A percentile compares a stretch with the other conserved stretches of the same genome.
phyloP scores from a whole-genome alignment of 1,140 invertebrate species.

The Yoshiicerus persimilis region DNA sequence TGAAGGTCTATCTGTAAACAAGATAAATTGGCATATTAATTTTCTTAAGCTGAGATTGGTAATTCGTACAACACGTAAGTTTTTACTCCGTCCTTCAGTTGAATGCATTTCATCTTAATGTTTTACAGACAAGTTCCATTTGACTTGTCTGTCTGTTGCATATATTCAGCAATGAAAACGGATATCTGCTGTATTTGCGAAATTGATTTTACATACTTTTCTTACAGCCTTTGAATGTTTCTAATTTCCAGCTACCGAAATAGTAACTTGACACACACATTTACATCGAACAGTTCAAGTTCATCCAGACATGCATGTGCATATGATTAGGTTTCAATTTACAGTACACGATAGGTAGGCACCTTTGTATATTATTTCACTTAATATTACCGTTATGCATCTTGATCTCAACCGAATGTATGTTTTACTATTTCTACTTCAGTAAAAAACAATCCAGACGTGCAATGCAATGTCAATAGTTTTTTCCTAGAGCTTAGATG shows the following conservation, averaged over 20 bases:
- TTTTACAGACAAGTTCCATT: too few species aligned
- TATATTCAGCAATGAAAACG: not conserved
- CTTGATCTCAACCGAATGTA: too few species aligned
- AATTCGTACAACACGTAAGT: not conserved
- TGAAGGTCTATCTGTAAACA: conserved; percentile 70
- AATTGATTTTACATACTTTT: not conserved
- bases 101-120: not conserved
- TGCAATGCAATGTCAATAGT: too few species aligned
- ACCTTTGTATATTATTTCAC: too few species aligned
- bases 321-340: too few species aligned
- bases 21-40: not conserved
- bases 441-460: not conserved
- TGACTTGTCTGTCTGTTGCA: not conserved
- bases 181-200: too few species aligned
- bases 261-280: not conserved
- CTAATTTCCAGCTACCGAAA: not conserved
- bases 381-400: too few species aligned
- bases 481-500: too few species aligned
- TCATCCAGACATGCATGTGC: not conserved
- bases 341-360: too few species aligned
- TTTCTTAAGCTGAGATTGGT: not conserved
- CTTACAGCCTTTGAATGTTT: not conserved
- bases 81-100: too few species aligned
- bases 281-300: not conserved
- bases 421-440: not conserved